Conservation (phyloP, 1,140 invertebrate species). For the Nasonia giraulti region DNA sequence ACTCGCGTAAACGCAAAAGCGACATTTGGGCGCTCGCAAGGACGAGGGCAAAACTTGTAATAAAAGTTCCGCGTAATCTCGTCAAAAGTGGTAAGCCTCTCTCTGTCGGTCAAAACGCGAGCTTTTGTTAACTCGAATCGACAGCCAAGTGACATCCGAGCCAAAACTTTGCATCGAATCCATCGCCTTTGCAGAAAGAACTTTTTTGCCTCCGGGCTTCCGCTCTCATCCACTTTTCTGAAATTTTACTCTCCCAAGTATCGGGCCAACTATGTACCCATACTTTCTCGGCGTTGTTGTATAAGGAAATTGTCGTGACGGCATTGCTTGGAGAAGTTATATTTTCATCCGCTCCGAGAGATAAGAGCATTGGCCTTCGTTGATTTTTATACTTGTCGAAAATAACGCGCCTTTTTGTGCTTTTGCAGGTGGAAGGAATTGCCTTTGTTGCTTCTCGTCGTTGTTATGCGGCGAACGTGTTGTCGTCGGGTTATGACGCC, state of each 20-base stretch:
- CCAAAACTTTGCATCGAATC: slow-evolving; percentile 37
- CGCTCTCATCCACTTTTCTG: neutral
- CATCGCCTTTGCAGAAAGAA: neutral
- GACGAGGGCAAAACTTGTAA: slow-evolving; percentile 27
- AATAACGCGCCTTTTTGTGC: neutral
- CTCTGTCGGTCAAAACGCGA: slow-evolving; percentile 10
- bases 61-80: slow-evolving; percentile 47
- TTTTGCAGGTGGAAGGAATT: too few relatives aligned
- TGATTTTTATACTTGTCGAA: neutral
- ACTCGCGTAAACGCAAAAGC: neutral
- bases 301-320: neutral
- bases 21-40: neutral
- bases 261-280: neutral
- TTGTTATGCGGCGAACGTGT: too few relatives aligned
- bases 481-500: neutral
- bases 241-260: neutral
- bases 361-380: neutral
- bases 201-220: neutral
- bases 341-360: neutral
- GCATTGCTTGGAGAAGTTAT: neutral
- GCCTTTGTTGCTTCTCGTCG: too few relatives aligned
- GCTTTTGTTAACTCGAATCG: slow-evolving; percentile 48
- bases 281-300: neutral
- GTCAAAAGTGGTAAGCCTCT: slow-evolving; percentile 32
- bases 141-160: slow-evolving; percentile 7